Evolutionary conservation across 2,888 invertebrate genomes (phyloP), one percentile per base, ranked within the genome.

Genomic region (Ophion costatus): DNA sequence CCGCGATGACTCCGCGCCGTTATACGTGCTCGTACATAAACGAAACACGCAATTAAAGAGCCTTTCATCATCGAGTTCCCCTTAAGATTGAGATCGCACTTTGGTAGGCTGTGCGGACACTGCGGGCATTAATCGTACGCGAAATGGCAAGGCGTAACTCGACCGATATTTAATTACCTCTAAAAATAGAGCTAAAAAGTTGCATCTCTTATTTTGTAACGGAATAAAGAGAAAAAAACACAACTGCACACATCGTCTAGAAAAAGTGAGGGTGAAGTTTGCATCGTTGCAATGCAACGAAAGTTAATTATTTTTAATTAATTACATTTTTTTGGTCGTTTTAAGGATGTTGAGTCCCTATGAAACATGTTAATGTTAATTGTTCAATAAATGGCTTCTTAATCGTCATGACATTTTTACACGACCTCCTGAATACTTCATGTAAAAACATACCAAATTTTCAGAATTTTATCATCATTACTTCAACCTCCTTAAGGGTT

Each of bases 41-140:
- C 66, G 76, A 77, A 57, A 77, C 67, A 67, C 66, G 67, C 57
- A 77, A 77, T 67, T 77, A 77, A 29, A 75, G 64, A 64, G 38
- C 22, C 57, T 67, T 67, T 38, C 57, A 67, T 67, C 67, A 42
- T 66, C 51, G 51, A 59, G 33, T 77, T 66, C 57, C 22, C 33
- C 33, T 57, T 42, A 63, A 76, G 64, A 66, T 76, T 66, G 56
- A 76, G 38, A 64, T 64, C 76, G 61, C 42, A 45, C 74, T 38
- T 63, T 20, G 61, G n/a, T 51, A 14, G 51, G 51, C 14, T 51
- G 14, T 51, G 17, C 14, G 17, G 17, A 75, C 45, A 51, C 22
- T 63, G 51, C 2, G 61, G 45, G 45, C 42, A 75, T 45, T 63
- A 29, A 64, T 75, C 45, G 20, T 61, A 38, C n/a, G 42, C 73